These are phyloP conservation scores for Meteorus cinctellus DNA, from an alignment of 2,888 invertebrate genomes.

Conservation along the genomic window DNA sequence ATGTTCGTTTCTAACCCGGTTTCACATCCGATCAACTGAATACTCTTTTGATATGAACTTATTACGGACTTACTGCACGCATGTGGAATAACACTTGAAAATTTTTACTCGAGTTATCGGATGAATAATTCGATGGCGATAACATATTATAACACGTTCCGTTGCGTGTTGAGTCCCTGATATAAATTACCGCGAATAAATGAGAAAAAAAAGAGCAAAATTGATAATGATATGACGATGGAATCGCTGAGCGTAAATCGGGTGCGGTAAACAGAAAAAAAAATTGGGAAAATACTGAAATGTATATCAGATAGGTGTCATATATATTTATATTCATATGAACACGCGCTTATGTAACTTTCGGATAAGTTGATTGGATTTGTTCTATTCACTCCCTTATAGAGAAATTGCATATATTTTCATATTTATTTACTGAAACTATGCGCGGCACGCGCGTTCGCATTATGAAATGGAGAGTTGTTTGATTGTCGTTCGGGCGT, in stretches of 20 bases:
- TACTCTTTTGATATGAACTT: too few relatives aligned
- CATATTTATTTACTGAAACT: neutral
- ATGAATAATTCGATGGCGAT: neutral
- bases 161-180: neutral
- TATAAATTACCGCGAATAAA: neutral
- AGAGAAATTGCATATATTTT: conserved; percentile 30
- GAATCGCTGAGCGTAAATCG: too few relatives aligned
- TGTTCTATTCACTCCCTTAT: neutral
- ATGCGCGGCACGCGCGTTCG: neutral
- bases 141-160: neutral
- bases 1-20: too few relatives aligned
- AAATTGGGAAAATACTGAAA: neutral
- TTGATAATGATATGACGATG: too few relatives aligned
- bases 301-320: neutral
- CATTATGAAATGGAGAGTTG: conserved; percentile 46
- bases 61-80: too few relatives aligned
- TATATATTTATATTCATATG: neutral
- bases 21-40: too few relatives aligned
- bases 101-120: too few relatives aligned
- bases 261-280: too few relatives aligned
- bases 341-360: neutral
- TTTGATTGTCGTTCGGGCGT: conserved; percentile 24
- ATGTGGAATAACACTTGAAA: too few relatives aligned
- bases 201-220: neutral
- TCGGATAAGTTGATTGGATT: neutral